A percentile compares a stretch with the other conserved stretches of the same genome.
Conservation (phyloP, 2,113 vertebrate species). For the Odontesthes bonariensis region DNA sequence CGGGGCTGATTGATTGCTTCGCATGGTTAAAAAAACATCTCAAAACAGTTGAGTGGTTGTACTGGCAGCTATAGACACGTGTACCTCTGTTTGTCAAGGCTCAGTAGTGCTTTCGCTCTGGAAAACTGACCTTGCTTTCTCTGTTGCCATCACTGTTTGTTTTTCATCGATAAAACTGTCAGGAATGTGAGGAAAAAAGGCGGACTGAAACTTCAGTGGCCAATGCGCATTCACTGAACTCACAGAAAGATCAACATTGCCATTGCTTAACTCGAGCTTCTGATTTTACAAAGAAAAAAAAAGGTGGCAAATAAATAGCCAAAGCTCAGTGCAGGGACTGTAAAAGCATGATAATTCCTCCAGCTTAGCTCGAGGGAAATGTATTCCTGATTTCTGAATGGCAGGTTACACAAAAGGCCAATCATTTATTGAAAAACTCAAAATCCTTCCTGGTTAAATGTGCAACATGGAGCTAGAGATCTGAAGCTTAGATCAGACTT, state of each 20-base stretch:
- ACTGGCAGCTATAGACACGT: background rate
- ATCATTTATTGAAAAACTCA: background rate
- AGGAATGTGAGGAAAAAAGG: constrained; percentile 67
- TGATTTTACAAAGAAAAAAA: background rate
- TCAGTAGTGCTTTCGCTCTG: constrained; percentile 2
- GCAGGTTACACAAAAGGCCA: background rate
- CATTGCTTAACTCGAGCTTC: constrained; percentile 7
- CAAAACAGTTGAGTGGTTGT: constrained; percentile 25
- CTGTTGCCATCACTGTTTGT: constrained; percentile 61
- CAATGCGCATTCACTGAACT: constrained; percentile 17
- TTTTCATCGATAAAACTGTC: constrained; percentile 64
- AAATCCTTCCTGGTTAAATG: background rate
- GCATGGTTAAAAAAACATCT: background rate
- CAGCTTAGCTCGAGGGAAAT: background rate
- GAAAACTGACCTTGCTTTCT: constrained; percentile 50
- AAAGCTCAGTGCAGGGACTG: too few species aligned
- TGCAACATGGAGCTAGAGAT: background rate
- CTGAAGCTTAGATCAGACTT: constrained; percentile 2
- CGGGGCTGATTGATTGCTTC: too few species aligned
- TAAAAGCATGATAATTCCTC: background rate
- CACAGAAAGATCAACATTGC: constrained; percentile 17
- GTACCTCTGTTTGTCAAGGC: constrained; percentile 1
- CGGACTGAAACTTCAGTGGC: constrained; percentile 38
- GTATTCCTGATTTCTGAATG: background rate
- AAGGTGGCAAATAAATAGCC: too few species aligned